Evolutionary conservation across 2,888 invertebrate genomes (phyloP), one percentile per base, ranked within the genome.

Genomic region (Eupeodes latifasciatus): DNA sequence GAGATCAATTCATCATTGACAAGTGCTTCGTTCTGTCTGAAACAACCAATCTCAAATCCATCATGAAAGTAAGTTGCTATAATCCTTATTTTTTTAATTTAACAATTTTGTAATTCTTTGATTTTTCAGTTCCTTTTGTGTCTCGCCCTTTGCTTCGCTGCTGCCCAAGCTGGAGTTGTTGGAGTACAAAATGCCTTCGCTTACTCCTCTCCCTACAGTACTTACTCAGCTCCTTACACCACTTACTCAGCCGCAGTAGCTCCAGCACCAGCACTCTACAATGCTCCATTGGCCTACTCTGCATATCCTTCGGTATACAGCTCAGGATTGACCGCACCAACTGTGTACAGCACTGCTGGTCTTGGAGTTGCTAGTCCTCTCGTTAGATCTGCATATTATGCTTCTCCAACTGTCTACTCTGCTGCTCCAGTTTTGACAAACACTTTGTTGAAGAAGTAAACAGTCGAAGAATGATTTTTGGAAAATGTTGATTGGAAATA

Each of bases 81-180:
- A 19, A 19, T 19, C 5, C 47, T 34, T 5, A 16, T 16, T 1
- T 16, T 53, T 53, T 2, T 0, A 7, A 5, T 4, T 19, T 57
- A 0, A 7, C 16, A 59, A 34, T 34, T 6, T n/a, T 71, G 40
- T 55, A 2, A 40, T 40, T 71, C 16, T 14, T 49, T 57, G 19
- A 36, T 47, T 16, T 71, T 44, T 10, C 11, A 86, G 82, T 79
- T 79, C 75, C 66, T 87, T 11, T 11, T 87, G 76, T 87, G 87
- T 74, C 76, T 87, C 36, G 80, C 40, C 7, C 77, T 87, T 9
- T 87, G 83, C 81, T 74, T 87, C n/a, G 84, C 87, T 7, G 87
- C 72, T 49, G 87, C 80, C n/a, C 83, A 87, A 57, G 83, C 87
- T 44, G 83, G 80, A 49, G 14, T 81, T 44, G 49, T 80, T 51